Evolutionary conservation across 2,888 invertebrate genomes (phyloP), one percentile per base, ranked within the genome.

Genomic region (Apamea anceps): DNA sequence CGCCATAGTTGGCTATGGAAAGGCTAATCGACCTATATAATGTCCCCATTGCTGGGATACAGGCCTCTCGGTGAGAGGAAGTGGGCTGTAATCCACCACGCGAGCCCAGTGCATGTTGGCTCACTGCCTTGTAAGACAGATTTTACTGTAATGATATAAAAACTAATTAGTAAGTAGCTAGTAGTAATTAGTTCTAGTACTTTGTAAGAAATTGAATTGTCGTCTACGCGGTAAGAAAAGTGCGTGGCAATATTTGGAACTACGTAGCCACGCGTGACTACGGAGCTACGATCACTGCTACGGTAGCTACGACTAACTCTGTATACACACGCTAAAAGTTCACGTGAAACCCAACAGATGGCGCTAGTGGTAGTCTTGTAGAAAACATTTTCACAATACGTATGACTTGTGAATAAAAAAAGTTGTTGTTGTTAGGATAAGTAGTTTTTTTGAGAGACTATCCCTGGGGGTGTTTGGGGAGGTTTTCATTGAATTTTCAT

Each of bases 271-370:
- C 12, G 28, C n/a, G 48, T 21, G 12, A n/a, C 37, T 68, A 57
- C 62, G 6, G 12, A 12, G 10, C 68, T 70, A 32, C 32, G 48
- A 2, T 10, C 32, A 32, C 54, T 25, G 45, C 37, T 54, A 48
- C 65, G 12, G 12, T 15, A 7, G 28, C n/a, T 68, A 65, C 62
- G 15, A 28, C 15, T 25, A 13, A 45, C 7, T 37, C 25, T 63
- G 32, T 21, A 42, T 51, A 72, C 42, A 32, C n/a, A 25, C 21
- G 25, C 12, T 54, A n/a, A 25, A 75, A n/a, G 79, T 86, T 86
- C 62, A 51, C 45, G 15, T 18, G 5, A 51, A 70, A 68, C 15
- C 3, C 8, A 65, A 84, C 62, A 88, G 87, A 81, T 87, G 86
- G 84, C 84, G 86, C 60, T 84, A 79, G 68, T 21, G 10, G 77